Evolutionary conservation across 1,140 invertebrate genomes (phyloP).

Genomic region (Eurosta solidaginis): DNA sequence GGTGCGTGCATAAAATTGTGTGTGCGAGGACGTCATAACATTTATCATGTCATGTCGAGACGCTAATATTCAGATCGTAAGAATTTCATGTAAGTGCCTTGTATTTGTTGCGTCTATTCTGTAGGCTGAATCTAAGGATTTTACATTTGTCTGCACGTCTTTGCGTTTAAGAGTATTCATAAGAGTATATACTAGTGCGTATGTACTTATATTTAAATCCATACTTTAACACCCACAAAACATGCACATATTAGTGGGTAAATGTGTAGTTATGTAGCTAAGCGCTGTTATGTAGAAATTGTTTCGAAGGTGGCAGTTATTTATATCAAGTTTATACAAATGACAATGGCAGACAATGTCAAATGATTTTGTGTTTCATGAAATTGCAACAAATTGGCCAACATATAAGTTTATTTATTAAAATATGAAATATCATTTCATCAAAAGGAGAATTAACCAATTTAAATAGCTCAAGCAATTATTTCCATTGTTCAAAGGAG

Average conservation of each 20-base stretch:
- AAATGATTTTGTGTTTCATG: constrained; percentile 17
- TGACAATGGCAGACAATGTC: constrained; percentile 25
- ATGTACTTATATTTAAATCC: no score
- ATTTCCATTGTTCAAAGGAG: no score
- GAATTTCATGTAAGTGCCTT: neutral
- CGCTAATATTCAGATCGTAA: neutral
- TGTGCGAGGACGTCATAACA: neutral
- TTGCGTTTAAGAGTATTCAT: neutral
- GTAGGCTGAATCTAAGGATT: neutral
- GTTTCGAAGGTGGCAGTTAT: constrained; percentile 15
- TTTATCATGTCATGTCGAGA: constrained; percentile 16
- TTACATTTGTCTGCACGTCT: neutral
- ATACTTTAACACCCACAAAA: neutral
- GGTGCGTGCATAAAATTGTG: neutral
- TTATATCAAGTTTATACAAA: constrained; percentile 15
- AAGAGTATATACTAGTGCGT: neutral
- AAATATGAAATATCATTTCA: no score
- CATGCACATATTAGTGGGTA: neutral
- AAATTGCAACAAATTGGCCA: constrained; percentile 21
- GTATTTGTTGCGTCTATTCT: neutral
- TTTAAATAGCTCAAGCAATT: no score
- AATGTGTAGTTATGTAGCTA: no score
- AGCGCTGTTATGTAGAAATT: neutral
- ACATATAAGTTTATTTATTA: constrained; percentile 20
- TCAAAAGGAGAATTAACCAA: no score